These are phyloP conservation scores for Toxotes chatareus DNA, from an alignment of 2,113 vertebrate species.

Conservation along the genomic window DNA sequence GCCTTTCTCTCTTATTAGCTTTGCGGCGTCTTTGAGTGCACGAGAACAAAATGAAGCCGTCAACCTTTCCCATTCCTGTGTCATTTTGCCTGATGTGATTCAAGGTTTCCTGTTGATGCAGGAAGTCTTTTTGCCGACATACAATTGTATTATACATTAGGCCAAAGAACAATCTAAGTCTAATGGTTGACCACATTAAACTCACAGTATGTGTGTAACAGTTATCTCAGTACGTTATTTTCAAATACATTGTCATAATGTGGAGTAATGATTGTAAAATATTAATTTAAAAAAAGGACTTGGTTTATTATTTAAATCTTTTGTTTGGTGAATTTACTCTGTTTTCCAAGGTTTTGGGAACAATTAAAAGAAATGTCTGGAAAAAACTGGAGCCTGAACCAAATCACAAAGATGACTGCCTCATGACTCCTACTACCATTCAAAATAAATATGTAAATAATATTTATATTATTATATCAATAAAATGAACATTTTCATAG, in stretches of 20 bases:
- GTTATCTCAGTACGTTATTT: not conserved
- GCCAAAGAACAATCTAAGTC: not conserved
- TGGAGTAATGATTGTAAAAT: not conserved
- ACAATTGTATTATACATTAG: not conserved
- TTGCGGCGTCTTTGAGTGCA: constrained; percentile 28
- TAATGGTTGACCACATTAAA: constrained; percentile 10
- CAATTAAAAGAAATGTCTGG: no score
- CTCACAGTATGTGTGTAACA: not conserved
- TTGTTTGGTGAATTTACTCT: not conserved
- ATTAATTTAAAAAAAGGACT: not conserved
- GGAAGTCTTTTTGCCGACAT: not conserved
- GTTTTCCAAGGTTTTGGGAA: not conserved
- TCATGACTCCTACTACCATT: not conserved
- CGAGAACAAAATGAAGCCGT: constrained; percentile 64
- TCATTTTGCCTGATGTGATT: constrained; percentile 57
- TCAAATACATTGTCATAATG: not conserved
- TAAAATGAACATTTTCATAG: not conserved
- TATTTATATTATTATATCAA: no score
- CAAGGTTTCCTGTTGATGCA: constrained; percentile 26
- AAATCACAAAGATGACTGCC: not conserved
- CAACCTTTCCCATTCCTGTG: constrained; percentile 56
- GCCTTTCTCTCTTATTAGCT: constrained; percentile 72
- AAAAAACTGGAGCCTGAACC: not conserved
- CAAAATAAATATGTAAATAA: no score
- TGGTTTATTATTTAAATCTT: not conserved